Conservation (phyloP, 2,888 invertebrate genomes). For the Meiosimyza platycephala region DNA sequence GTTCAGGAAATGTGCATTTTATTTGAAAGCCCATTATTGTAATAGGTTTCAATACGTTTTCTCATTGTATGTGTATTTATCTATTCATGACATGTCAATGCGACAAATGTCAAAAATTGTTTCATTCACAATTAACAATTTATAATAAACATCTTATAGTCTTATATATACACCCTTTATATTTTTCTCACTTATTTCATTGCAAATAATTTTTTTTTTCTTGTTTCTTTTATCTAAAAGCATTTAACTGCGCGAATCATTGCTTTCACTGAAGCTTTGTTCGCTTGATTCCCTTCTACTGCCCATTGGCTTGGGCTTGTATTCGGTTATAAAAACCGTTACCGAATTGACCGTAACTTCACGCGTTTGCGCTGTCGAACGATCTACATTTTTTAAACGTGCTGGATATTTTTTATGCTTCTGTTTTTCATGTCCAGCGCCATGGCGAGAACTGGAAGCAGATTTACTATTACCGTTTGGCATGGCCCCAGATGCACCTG, state of each 20-base stretch:
- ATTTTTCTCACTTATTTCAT: neutral
- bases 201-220: conserved; percentile 24
- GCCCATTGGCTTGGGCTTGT: conserved; percentile 78
- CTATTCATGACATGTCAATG: too few relatives aligned
- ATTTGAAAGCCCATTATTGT: too few relatives aligned
- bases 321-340: conserved; percentile 97
- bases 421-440: conserved; percentile 69
- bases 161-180: too few relatives aligned
- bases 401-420: conserved; percentile 78
- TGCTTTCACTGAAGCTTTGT: conserved; percentile 68
- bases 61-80: too few relatives aligned
- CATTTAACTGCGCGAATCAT: conserved; percentile 67
- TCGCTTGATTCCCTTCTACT: conserved; percentile 66
- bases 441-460: conserved; percentile 61
- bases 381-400: conserved; percentile 90
- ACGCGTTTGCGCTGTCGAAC: conserved; percentile 91
- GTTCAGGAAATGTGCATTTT: too few relatives aligned
- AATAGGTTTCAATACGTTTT: too few relatives aligned
- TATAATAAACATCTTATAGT: too few relatives aligned
- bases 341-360: conserved; percentile 97
- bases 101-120: too few relatives aligned
- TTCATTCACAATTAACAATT: too few relatives aligned
- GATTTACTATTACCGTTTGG: conserved; percentile 67
- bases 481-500: conserved; percentile 69
- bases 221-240: conserved; percentile 2